Conservation (phyloP, 64 coral and sea anemone genomes). For the Orbicella faveolata region DNA sequence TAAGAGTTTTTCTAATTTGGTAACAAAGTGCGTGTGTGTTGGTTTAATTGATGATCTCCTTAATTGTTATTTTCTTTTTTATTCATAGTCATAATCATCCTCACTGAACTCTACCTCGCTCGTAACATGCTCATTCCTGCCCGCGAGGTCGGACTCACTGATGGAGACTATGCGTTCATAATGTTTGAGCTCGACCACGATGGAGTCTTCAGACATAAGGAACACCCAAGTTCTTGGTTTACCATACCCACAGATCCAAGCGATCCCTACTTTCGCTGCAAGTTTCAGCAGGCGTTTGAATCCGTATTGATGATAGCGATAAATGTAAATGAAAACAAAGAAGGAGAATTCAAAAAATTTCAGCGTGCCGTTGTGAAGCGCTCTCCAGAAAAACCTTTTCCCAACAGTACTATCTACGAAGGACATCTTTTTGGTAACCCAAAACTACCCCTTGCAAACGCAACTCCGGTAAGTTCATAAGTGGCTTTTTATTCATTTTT, state of each 20-base stretch:
- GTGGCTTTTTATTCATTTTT: not conserved
- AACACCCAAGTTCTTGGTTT: not conserved
- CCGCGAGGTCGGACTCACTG: not conserved
- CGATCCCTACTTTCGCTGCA: conserved; percentile 7
- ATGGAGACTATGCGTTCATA: conserved; percentile 35
- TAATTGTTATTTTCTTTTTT: not conserved
- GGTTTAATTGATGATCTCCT: not conserved
- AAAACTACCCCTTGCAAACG: conserved; percentile 5
- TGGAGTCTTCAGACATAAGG: not conserved
- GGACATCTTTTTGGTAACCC: conserved; percentile 49
- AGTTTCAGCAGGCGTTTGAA: conserved; percentile 59
- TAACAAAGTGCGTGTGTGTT: no score
- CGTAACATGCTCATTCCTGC: not conserved
- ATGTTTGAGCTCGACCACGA: conserved; percentile 73
- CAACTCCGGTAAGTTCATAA: conserved; percentile 23
- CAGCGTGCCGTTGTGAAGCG: conserved; percentile 36
- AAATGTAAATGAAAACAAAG: conserved; percentile 44
- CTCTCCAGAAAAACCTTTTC: conserved; percentile 51
- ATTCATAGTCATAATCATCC: conserved; percentile 1
- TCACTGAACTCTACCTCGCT: not conserved
- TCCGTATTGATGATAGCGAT: conserved; percentile 73
- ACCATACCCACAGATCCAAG: not conserved
- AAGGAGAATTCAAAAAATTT: conserved; percentile 23
- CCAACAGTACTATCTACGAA: conserved; percentile 38
- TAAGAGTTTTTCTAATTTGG: no score